phyloP scores from a whole-genome alignment of 2,888 invertebrate genomes.

The Oligia fasciuncula region DNA sequence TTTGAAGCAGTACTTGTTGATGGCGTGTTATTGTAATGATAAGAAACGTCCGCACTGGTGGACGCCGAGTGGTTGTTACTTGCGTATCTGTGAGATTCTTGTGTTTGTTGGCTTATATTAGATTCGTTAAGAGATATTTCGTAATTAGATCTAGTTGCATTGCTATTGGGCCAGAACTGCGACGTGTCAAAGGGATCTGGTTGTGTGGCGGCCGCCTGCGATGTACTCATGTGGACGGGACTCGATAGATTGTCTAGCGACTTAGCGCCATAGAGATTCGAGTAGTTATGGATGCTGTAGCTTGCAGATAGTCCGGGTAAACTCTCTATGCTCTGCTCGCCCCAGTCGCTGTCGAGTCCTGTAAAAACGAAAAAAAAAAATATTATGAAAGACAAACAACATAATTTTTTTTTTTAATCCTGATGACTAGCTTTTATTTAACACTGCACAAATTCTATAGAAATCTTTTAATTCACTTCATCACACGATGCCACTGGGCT shows the following conservation, averaged over 20 bases:
- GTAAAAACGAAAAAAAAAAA: slow-evolving; percentile 58
- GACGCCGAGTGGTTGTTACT: slow-evolving; percentile 65
- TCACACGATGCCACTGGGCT: background rate
- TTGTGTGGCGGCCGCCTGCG: slow-evolving; percentile 56
- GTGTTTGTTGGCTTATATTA: slow-evolving; percentile 52
- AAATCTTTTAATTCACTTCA: too few species aligned
- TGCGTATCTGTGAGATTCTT: slow-evolving; percentile 78
- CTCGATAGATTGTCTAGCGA: slow-evolving; percentile 82
- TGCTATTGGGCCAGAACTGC: slow-evolving; percentile 78
- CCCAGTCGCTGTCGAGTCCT: slow-evolving; percentile 82
- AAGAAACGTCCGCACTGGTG: slow-evolving; percentile 64
- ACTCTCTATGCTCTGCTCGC: slow-evolving; percentile 84
- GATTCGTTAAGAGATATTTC: slow-evolving; percentile 69
- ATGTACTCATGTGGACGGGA: slow-evolving; percentile 43
- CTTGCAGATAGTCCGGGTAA: slow-evolving; percentile 77
- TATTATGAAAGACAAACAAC: background rate
- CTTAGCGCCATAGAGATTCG: slow-evolving; percentile 82
- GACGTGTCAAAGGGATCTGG: slow-evolving; percentile 84
- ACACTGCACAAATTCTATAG: background rate
- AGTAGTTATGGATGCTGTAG: slow-evolving; percentile 67
- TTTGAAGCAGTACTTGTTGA: slow-evolving; percentile 70
- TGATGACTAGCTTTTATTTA: background rate
- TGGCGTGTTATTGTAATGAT: slow-evolving; percentile 76
- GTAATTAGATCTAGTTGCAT: slow-evolving; percentile 65
- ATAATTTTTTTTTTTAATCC: too few species aligned